A percentile compares a stretch with the other conserved stretches of the same genome.
Evolutionary conservation across 2,797 vertebrate species (phyloP).

Genomic region (Diglossa cyanea): DNA sequence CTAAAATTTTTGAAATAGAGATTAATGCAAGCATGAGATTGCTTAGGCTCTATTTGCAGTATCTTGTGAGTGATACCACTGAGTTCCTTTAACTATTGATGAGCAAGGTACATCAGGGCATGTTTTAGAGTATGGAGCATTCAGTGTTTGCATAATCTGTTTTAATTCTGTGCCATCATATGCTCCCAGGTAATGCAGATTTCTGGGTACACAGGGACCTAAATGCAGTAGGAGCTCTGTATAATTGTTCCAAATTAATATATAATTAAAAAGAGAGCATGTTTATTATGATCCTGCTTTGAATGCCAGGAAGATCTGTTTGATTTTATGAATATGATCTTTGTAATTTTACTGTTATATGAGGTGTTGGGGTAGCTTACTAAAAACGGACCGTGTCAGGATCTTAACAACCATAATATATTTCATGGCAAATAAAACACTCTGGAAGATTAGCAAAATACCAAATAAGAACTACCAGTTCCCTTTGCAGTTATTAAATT

Average conservation of each 20-base stretch:
- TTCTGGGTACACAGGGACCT: not conserved
- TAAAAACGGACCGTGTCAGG: not conserved
- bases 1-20: not conserved
- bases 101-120: not conserved
- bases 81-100: not conserved
- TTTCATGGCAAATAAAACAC: constrained; percentile 19
- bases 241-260: not conserved
- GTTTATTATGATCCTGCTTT: not conserved
- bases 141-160: not conserved
- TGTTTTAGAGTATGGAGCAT: not conserved
- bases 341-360: not conserved
- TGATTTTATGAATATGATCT: not conserved
- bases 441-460: not conserved
- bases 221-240: not conserved
- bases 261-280: not conserved
- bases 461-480: not conserved
- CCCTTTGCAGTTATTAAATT: constrained; percentile 25
- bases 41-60: not conserved
- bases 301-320: not conserved
- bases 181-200: not conserved
- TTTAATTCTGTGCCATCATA: not conserved
- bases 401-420: not conserved
- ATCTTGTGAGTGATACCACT: not conserved
- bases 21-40: not conserved
- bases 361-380: not conserved